phyloP scores from a whole-genome alignment of 2,888 invertebrate genomes.

The Celastrina argiolus region DNA sequence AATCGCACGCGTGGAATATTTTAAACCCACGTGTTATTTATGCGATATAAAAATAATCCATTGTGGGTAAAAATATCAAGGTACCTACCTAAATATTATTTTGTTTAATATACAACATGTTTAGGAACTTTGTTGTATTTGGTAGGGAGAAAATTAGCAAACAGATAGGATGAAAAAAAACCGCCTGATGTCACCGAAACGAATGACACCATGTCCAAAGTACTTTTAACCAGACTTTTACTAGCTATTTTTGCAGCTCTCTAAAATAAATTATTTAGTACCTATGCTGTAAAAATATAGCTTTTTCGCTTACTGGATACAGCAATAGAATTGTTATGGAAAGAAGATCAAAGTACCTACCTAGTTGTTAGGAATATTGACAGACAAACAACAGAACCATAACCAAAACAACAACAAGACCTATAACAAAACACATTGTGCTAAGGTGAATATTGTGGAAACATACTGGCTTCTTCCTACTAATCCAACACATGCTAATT shows the following conservation, averaged over 20 bases:
- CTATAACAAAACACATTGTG: neutral
- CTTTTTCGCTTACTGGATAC: neutral
- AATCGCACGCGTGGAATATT: conserved; percentile 4
- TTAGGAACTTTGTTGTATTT: neutral
- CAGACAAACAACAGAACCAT: neutral
- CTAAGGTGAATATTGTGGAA: neutral
- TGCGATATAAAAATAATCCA: neutral
- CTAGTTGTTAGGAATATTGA: neutral
- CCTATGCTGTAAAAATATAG: too few species aligned
- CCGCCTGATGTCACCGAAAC: too few species aligned
- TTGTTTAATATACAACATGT: neutral
- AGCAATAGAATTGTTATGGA: neutral
- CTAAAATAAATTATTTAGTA: too few species aligned
- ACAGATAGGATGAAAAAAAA: too few species aligned
- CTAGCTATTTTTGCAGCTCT: too few species aligned
- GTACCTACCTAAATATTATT: too few species aligned
- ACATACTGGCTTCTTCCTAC: neutral
- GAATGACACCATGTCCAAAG: too few species aligned
- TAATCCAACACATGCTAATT: neutral
- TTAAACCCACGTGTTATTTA: neutral
- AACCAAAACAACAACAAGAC: neutral
- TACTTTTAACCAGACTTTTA: too few species aligned
- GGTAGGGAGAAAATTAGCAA: neutral
- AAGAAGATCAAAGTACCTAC: neutral
- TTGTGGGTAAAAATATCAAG: neutral